Evolutionary conservation across 2,888 invertebrate genomes (phyloP), one percentile per base, ranked within the genome.

Genomic region (Mycalesis mineus): DNA sequence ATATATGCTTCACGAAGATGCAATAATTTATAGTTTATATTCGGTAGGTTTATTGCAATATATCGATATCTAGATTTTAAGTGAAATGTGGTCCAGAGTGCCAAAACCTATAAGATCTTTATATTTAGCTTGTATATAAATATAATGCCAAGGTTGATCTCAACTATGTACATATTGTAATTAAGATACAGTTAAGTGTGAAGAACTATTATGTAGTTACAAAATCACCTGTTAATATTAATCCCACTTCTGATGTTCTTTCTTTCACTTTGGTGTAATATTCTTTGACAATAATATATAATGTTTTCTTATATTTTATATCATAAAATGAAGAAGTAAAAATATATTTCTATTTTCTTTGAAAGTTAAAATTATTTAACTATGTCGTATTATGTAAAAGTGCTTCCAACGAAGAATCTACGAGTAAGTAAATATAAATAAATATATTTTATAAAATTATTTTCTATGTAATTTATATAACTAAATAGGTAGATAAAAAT

Each of bases 91-190:
- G 88, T 84, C 86, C 82, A 75, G 67, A 77, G 88, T 88, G 88
- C 88, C 89, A 89, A 88, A 87, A 81, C 84, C 74, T 78, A 68
- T 82, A 84, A 84, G 84, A 85, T 86, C 84, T 85, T 84, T 80
- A 78, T 65, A 78, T 73, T 62, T 78, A 82, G 75, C 72, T 65
- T 37, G 54, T 42, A 36, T 52, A 17, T 33, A 14, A 47, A 33
- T 47, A 47, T 31, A 33, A 47, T 33, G 33, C 36, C 87, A 85
- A 88, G 83, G 81, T 84, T 82, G 88, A 89, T 89, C 88, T 89
- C 88, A 89, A 79, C 76, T 74, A 55, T 88, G 87, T 88, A 88
- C 77, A 86, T 88, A 84, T 70, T 68, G 60, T 63, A 51, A 31
- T 15, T 55, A 61, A 15, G 62, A 65, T 65, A 60, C 58, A 65